Percentiles rank a stretch among this genome's conserved stretches.
These are phyloP conservation scores for Halisarca cf. caerulea DNA, from an alignment of 37 sponge, comb jelly and placozoan species.

Conservation along the genomic window DNA sequence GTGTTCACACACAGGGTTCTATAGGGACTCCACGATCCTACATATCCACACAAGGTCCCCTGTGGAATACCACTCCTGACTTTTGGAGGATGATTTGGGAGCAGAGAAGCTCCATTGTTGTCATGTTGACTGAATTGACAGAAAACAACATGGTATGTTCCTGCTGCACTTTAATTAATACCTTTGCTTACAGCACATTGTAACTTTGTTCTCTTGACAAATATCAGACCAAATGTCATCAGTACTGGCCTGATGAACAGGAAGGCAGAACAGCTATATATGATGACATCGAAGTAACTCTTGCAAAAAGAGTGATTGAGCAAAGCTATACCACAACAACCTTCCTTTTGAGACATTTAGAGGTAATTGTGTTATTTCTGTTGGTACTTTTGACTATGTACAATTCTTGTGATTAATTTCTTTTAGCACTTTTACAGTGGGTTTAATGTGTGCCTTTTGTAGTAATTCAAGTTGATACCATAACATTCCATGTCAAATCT, in stretches of 20 bases:
- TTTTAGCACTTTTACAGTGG: no score
- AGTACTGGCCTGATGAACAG: constrained; percentile 87
- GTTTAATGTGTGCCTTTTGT: no score
- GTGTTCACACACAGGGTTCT: constrained; percentile 50
- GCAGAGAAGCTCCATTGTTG: constrained; percentile 55
- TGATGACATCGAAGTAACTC: constrained; percentile 69
- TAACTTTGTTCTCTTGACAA: no score
- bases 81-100: constrained; percentile 96
- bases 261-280: constrained; percentile 29
- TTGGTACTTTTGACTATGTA: no score
- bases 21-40: constrained; percentile 42
- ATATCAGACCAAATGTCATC: constrained; percentile 72
- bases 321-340: constrained; percentile 49
- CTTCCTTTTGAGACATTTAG: constrained; percentile 45
- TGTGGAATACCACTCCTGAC: constrained; percentile 68
- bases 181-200: no score
- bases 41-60: constrained; percentile 88
- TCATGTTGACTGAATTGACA: constrained; percentile 76
- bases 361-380: no score
- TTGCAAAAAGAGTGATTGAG: constrained; percentile 34
- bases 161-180: no score
- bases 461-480: no score
- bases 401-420: no score
- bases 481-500: no score
- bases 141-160: constrained; percentile 60